Base-by-base conservation (phyloP, 2,888 invertebrate species). In the Stenodera caucasica region DNA sequence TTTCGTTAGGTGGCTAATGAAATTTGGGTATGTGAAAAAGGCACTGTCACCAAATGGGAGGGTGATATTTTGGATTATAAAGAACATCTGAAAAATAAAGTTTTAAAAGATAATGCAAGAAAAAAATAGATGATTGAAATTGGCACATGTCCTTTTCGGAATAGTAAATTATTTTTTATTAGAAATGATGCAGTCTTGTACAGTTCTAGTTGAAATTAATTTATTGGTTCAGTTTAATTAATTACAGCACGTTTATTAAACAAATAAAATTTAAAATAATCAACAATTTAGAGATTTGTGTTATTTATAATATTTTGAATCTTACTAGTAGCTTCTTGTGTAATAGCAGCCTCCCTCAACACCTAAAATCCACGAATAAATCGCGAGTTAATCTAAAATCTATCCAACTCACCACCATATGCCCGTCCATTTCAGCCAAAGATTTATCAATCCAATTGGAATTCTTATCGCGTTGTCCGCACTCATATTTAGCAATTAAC, bases 11-110 rank as follows among this genome's bases (percentile, higher is more conserved):
- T 99, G 32, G 98, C 98, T 9, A 92, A 99, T 80, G 96, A 97
- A 82, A 98, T 99, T 80, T 99, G 98, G 99, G 91, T 99, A 49
- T 99, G 99, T 81, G 98, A 98, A 80, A 92, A 99, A 67, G 92
- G 91, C 74, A 89, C 91, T 4, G 91, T 96, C 57, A 98, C 96
- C 26, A 97, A 98, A 81, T 99, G 98, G 97, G 89, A 94, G 70
- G 97, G 98, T 14, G 94, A 92, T 76, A 99, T 99, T 83, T 87
- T 94, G 74, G 88, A 90, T 64, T 99, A 98, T 85, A 99, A 99
- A 83, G 92, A 96, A 76, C 91, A 94, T 78, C 85, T 99, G 68
- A 94, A 95, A 78, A 88, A 87, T 60, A 93, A 92, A 81, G 92
- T 97, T 72, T 80, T 90, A 51, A 92, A 91, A 74, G 90, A 92